These are phyloP conservation scores for Synergus itoensis DNA, from an alignment of 2,888 invertebrate genomes.

Conservation along the genomic window DNA sequence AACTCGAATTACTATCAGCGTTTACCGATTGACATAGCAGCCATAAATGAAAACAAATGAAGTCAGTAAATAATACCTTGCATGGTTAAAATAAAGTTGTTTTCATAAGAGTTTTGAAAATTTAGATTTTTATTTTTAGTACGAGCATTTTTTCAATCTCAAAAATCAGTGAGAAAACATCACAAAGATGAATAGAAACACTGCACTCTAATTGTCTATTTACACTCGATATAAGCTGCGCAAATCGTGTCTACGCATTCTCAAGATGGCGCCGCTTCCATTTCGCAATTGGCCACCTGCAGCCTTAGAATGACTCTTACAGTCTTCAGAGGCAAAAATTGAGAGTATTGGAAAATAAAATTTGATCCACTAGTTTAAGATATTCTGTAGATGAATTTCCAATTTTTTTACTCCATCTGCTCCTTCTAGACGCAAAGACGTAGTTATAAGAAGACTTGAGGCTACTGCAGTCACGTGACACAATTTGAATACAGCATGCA, in stretches of 20 bases:
- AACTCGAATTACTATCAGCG: neutral
- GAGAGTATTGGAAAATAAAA: neutral
- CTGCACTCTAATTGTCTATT: neutral
- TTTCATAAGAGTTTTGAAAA: neutral
- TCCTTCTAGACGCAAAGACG: neutral
- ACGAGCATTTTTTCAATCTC: neutral
- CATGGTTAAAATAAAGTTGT: neutral
- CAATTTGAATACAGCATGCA: slow-evolving; percentile 50
- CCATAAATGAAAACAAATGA: no score
- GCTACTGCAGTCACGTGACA: slow-evolving; percentile 48
- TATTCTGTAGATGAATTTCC: neutral
- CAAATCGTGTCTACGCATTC: neutral
- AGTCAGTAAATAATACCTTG: neutral
- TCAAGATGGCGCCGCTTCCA: neutral
- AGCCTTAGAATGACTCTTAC: neutral
- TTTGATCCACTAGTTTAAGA: neutral
- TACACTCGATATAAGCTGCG: neutral
- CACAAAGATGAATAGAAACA: no score
- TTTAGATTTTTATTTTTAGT: neutral
- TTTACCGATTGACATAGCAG: slow-evolving; percentile 28
- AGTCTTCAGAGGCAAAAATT: neutral
- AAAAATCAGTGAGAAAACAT: no score
- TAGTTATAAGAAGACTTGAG: neutral
- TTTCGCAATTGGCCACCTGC: neutral
- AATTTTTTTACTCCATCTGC: neutral